These are phyloP conservation scores for Chlorops oryzae DNA, from an alignment of 1,140 invertebrate genomes.

Conservation along the genomic window DNA sequence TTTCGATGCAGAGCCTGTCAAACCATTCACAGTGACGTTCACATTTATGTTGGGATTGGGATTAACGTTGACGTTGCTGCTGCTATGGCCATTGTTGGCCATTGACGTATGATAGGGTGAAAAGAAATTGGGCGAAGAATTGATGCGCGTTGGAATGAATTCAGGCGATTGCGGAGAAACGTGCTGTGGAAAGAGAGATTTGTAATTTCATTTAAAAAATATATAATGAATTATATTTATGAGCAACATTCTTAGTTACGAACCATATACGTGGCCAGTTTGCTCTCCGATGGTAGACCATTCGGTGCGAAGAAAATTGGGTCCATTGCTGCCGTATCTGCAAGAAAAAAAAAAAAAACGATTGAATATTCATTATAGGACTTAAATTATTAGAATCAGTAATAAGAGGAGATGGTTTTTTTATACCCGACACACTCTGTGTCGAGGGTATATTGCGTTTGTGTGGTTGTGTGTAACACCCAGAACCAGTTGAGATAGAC, in stretches of 20 bases:
- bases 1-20: conserved; percentile 23
- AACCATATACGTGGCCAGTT: conserved; percentile 80
- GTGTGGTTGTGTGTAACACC: too few species aligned
- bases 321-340: conserved; percentile 51
- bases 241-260: conserved; percentile 46
- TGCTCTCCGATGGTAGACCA: conserved; percentile 76
- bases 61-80: not conserved
- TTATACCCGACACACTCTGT: too few species aligned
- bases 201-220: not conserved
- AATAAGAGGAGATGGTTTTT: too few species aligned
- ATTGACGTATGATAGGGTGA: conserved; percentile 37
- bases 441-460: too few species aligned
- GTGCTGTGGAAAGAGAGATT: conserved; percentile 14
- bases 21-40: conserved; percentile 39
- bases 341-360: conserved; percentile 9
- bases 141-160: conserved; percentile 49
- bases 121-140: conserved; percentile 44
- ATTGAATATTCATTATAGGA: too few species aligned
- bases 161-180: conserved; percentile 50
- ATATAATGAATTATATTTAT: not conserved
- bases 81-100: conserved; percentile 13
- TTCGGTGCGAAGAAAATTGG: conserved; percentile 58
- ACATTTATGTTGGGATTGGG: too few species aligned
- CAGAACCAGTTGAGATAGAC: too few species aligned
- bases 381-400: too few species aligned